Conservation (phyloP, 1,140 invertebrate species). For the Brachionus plicatilis region DNA sequence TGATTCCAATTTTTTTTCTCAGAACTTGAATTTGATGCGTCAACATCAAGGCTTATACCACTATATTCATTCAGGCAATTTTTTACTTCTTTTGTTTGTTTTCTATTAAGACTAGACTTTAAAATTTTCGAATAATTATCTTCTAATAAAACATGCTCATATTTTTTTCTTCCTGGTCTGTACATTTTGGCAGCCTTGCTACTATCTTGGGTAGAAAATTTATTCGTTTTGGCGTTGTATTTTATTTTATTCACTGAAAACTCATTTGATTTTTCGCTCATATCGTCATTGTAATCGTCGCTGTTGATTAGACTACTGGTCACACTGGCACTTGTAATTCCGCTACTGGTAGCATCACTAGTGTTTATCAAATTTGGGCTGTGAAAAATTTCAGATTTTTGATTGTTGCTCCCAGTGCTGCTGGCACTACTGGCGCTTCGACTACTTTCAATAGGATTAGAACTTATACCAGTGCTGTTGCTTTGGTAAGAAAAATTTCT, state of each 20-base stretch:
- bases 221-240: conserved; percentile 38
- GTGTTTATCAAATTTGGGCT: conserved; percentile 25
- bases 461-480: conserved; percentile 6
- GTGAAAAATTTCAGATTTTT: not conserved
- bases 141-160: not conserved
- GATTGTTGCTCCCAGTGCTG: not conserved
- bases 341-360: conserved; percentile 18
- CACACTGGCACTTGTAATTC: not conserved
- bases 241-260: conserved; percentile 14
- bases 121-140: conserved; percentile 24
- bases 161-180: not conserved
- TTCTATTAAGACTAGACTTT: not conserved
- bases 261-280: not conserved
- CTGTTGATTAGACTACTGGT: conserved; percentile 22
- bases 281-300: conserved; percentile 17
- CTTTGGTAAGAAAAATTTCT: not conserved
- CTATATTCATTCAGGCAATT: not conserved
- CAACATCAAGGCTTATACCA: conserved; percentile 11
- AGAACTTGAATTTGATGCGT: not conserved
- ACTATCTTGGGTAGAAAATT: not conserved
- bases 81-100: not conserved
- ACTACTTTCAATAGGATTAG: not conserved
- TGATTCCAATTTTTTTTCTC: not conserved
- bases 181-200: not conserved
- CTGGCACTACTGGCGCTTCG: not conserved